These are phyloP conservation scores for Sclerurus mexicanus DNA, from an alignment of 2,113 vertebrate species.

Conservation along the genomic window DNA sequence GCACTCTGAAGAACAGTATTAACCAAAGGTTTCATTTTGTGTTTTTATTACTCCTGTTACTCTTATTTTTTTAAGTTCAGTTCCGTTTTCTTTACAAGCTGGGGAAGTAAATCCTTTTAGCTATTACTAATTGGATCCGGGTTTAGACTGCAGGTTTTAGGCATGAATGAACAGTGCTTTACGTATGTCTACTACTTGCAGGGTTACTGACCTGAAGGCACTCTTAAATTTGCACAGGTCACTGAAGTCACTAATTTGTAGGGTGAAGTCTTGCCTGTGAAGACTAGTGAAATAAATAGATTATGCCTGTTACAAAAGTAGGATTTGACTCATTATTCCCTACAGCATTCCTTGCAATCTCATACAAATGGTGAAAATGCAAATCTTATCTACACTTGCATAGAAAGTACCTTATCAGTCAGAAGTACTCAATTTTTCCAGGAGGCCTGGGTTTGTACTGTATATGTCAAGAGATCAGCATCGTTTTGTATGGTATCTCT, in stretches of 20 bases:
- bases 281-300: neutral
- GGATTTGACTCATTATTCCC: neutral
- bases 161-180: slow-evolving; percentile 35
- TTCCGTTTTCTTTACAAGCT: slow-evolving; percentile 18
- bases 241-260: slow-evolving; percentile 47
- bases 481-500: neutral
- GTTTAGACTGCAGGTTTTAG: slow-evolving; percentile 34
- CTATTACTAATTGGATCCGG: slow-evolving; percentile 27
- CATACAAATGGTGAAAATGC: neutral
- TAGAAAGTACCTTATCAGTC: neutral
- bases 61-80: neutral
- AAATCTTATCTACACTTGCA: neutral
- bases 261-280: neutral
- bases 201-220: slow-evolving; percentile 48
- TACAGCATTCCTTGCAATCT: neutral
- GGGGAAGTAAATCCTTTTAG: slow-evolving; percentile 46
- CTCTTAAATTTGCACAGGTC: slow-evolving; percentile 48
- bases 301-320: neutral
- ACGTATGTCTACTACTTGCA: slow-evolving; percentile 18
- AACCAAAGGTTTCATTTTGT: neutral
- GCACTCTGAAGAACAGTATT: neutral
- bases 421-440: neutral
- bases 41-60: slow-evolving; percentile 23
- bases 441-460: neutral
- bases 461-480: neutral